These are phyloP conservation scores for Diaprepes abbreviatus DNA, from an alignment of 2,888 invertebrate species.

Conservation along the genomic window DNA sequence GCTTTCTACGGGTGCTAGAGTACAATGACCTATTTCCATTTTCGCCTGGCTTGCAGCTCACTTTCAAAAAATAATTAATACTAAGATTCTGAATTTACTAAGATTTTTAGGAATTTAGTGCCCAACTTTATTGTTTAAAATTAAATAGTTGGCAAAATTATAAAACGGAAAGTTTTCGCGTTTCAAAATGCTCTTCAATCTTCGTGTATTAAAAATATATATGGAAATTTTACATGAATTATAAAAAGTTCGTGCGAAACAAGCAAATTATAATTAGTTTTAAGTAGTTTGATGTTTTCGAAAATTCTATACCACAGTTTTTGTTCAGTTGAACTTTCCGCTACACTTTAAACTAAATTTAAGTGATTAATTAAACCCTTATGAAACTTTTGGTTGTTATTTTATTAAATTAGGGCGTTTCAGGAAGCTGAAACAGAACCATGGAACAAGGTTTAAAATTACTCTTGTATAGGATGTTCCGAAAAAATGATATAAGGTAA, in stretches of 20 bases:
- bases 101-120: too few species aligned
- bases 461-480: not conserved
- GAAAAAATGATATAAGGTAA: too few species aligned
- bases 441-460: not conserved
- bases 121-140: too few species aligned
- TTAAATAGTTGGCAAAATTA: too few species aligned
- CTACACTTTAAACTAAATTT: constrained; percentile 35
- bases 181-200: too few species aligned
- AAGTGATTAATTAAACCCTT: constrained; percentile 45
- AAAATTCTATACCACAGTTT: constrained; percentile 33
- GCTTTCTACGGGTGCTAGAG: too few species aligned
- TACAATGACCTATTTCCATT: too few species aligned
- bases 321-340: constrained; percentile 23
- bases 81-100: too few species aligned
- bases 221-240: not conserved
- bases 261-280: constrained; percentile 42
- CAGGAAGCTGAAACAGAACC: constrained; percentile 24
- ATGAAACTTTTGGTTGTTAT: constrained; percentile 35
- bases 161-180: too few species aligned
- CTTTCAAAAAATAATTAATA: too few species aligned
- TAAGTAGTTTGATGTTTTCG: constrained; percentile 43
- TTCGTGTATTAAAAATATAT: not conserved
- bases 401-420: constrained; percentile 18
- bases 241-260: constrained; percentile 9
- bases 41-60: too few species aligned